Percentiles rank a stretch among this genome's conserved stretches.
Conservation (phyloP, 2,113 vertebrate species). For the Oryzias woworae region DNA sequence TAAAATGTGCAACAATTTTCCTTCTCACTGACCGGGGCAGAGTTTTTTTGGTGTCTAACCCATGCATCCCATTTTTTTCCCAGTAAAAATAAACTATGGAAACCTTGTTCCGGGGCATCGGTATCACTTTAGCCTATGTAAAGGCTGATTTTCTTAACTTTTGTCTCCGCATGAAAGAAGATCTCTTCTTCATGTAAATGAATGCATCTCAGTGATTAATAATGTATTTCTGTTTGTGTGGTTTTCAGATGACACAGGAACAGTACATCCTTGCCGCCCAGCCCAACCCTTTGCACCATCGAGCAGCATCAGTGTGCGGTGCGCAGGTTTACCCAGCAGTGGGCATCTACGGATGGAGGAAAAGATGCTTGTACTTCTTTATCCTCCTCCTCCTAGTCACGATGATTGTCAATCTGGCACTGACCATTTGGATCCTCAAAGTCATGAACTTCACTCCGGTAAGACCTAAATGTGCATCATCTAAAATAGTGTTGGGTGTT, state of each 20-base stretch:
- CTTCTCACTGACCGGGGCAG: not conserved
- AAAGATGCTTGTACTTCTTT: slow-evolving; percentile 99
- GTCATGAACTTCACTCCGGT: slow-evolving; percentile 99
- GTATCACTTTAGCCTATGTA: no score
- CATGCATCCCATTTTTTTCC: no score
- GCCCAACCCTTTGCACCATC: slow-evolving; percentile 87
- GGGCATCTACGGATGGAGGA: slow-evolving; percentile 98
- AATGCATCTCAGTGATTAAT: not conserved
- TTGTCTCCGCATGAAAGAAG: no score
- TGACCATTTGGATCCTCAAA: slow-evolving; percentile 99
- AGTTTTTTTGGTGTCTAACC: not conserved
- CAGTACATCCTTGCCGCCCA: slow-evolving; percentile 96
- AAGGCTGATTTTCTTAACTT: no score
- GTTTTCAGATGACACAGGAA: slow-evolving; percentile 93
- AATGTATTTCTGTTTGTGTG: slow-evolving; percentile 5
- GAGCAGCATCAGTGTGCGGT: slow-evolving; percentile 75
- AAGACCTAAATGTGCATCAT: slow-evolving; percentile 65
- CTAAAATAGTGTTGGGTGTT: slow-evolving; percentile 30
- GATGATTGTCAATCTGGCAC: slow-evolving; percentile 99
- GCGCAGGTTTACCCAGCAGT: slow-evolving; percentile 88
- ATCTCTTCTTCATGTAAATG: not conserved
- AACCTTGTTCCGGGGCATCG: no score
- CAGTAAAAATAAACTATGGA: no score
- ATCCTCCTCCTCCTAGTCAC: slow-evolving; percentile 98
- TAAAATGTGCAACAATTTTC: slow-evolving; percentile 7